Evolutionary conservation across 1,140 invertebrate species (phyloP).

Genomic region (Eumaeus atala): DNA sequence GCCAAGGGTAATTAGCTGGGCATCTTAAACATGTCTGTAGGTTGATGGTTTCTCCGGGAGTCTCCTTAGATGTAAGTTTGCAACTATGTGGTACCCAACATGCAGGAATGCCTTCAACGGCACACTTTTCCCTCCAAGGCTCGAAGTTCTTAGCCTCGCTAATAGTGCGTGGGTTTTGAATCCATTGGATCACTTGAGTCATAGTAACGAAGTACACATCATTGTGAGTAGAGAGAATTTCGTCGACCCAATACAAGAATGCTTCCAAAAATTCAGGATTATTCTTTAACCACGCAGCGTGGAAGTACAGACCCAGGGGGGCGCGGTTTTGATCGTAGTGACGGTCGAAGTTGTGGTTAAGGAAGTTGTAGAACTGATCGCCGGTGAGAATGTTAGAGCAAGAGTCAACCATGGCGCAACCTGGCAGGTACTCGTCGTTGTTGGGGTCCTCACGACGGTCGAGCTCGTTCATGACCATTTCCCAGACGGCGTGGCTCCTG

Average conservation of each 20-base stretch:
- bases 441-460: conserved; percentile 93
- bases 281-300: conserved; percentile 96
- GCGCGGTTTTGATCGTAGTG: conserved; percentile 96
- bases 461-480: conserved; percentile 98
- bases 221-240: conserved; percentile 88
- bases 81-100: conserved; percentile 93
- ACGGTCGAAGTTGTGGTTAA: conserved; percentile 96
- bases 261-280: conserved; percentile 95
- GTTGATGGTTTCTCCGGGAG: conserved; percentile 93
- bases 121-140: conserved; percentile 94
- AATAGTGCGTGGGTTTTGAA: conserved; percentile 91
- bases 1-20: conserved; percentile 95
- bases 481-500: conserved; percentile 94
- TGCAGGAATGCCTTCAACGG: conserved; percentile 83
- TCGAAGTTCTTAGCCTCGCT: conserved; percentile 92
- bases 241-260: conserved; percentile 96
- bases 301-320: conserved; percentile 95
- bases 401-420: conserved; percentile 97
- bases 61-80: conserved; percentile 92
- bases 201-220: conserved; percentile 98
- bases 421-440: conserved; percentile 93
- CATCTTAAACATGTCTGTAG: conserved; percentile 94
- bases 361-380: conserved; percentile 96
- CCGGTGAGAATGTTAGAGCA: conserved; percentile 95
- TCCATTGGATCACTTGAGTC: conserved; percentile 98